phyloP scores from a whole-genome alignment of 2,888 invertebrate species.

The Temnothorax unifasciatus region DNA sequence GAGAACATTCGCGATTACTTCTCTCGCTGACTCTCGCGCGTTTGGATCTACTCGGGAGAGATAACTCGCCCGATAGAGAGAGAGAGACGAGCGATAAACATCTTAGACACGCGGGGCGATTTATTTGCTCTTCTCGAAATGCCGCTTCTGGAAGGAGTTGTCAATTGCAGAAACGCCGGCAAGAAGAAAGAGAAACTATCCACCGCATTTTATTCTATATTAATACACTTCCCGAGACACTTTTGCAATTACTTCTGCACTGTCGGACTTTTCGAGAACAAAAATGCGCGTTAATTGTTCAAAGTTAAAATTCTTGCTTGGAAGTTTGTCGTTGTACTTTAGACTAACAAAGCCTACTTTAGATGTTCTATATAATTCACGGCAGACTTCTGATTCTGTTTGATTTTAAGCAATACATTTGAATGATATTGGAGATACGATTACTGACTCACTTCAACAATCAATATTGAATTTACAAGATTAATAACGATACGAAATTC shows the following conservation, averaged over 20 bases:
- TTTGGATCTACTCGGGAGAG: constrained; percentile 27
- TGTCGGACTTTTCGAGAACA: background rate
- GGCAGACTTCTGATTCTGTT: background rate
- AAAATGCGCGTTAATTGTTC: background rate
- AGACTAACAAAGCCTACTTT: background rate
- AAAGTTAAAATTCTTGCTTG: too few species aligned
- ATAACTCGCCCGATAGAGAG: constrained; percentile 6
- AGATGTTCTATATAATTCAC: background rate
- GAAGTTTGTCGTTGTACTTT: background rate
- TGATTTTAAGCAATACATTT: background rate
- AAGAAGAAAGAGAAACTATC: background rate
- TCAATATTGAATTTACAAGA: constrained; percentile 24
- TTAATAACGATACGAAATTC: background rate
- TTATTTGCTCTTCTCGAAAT: constrained; percentile 5
- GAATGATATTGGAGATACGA: background rate
- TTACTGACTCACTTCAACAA: background rate
- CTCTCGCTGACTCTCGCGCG: constrained; percentile 17
- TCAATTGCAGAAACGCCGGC: background rate
- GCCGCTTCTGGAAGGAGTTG: background rate
- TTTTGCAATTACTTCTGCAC: constrained; percentile 1
- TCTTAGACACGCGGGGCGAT: background rate
- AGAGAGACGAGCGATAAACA: constrained; percentile 22
- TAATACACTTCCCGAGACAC: constrained; percentile 13
- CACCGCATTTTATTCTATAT: background rate
- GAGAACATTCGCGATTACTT: constrained; percentile 16